These are phyloP conservation scores for Coelogynopora nodosa DNA, from an alignment of 2,888 invertebrate genomes.

Conservation along the genomic window DNA sequence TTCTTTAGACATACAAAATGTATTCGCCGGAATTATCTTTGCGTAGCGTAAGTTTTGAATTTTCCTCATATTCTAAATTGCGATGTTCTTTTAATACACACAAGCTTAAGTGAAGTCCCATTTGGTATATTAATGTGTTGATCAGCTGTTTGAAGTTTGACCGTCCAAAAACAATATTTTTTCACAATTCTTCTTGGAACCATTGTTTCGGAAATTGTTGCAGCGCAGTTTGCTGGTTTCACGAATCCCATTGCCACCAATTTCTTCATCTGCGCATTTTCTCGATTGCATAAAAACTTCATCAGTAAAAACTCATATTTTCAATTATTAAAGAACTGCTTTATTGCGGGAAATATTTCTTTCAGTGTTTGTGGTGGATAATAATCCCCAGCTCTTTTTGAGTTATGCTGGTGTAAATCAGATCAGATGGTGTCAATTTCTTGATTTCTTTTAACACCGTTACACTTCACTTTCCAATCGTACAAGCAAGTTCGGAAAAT, in stretches of 20 bases:
- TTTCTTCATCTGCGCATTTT: slow-evolving; percentile 35
- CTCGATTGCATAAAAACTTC: background rate
- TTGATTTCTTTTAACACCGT: background rate
- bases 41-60: slow-evolving; percentile 25
- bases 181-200: slow-evolving; percentile 35
- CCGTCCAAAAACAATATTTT: slow-evolving; percentile 26
- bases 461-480: background rate
- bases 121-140: slow-evolving; percentile 33
- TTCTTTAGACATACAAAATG: slow-evolving; percentile 7
- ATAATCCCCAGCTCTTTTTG: background rate
- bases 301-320: slow-evolving; percentile 23
- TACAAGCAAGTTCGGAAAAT: background rate
- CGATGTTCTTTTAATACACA: slow-evolving; percentile 27
- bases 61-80: slow-evolving; percentile 26
- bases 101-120: slow-evolving; percentile 20
- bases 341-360: slow-evolving; percentile 20
- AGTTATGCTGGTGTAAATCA: background rate
- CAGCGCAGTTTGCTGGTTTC: slow-evolving; percentile 21
- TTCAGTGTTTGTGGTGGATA: slow-evolving; percentile 35
- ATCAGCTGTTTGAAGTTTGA: slow-evolving; percentile 18
- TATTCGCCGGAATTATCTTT: slow-evolving; percentile 25
- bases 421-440: slow-evolving; percentile 10
- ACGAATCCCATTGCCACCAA: slow-evolving; percentile 16
- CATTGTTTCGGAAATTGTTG: background rate
- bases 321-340: slow-evolving; percentile 28